Base-by-base conservation (phyloP, 2,113 vertebrate species). In the Thinocorus orbignyianus region DNA sequence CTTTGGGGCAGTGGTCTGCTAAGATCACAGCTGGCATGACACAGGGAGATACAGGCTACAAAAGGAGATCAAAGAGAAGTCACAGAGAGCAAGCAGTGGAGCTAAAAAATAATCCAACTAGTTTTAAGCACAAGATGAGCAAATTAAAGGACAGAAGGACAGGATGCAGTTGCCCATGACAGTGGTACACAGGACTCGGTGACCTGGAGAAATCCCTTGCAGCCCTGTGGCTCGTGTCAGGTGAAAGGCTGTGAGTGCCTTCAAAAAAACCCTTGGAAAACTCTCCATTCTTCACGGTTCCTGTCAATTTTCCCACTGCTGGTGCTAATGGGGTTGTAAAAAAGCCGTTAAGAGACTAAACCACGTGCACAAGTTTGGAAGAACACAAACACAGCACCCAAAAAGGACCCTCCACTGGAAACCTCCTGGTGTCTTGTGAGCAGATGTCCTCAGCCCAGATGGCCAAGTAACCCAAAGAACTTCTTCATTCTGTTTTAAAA, bases 141-240 rank as follows among this genome's bases (percentile, higher is more conserved):
- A 93, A 93, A 94, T 87, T 23, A 91, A 91, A 18, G 81, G 77
- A 13, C 65, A 91, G 90, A 91, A 94, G 77, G 77, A 28, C 13
- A 7, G 64, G 73, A 51, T 24, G 80, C 71, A 73, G 54, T 25
- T 86, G 77, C 69, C 86, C 8, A 4, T 83, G 77, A 71, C 0
- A 52, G 54, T 62, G 65, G 57, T 8, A 31, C 35, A 8, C 26
- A 70, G 72, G 64, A 78, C 86, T 78, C 35, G 2, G 37, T 84
- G 95, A 81, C 83, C 89, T 58, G 64, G 37, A 95, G 84, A 92
- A 89, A 77, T 2, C 82, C 68, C 46, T 81, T 52, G 11, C 58
- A 72, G 93, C 44, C 52, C 48, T 11, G 1, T 1, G 5, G 35
- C 62, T 69, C 42, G 19, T 11, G 39, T 48, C 66, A 76, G 42